Evolutionary conservation across 2,113 vertebrate genomes (phyloP).

Genomic region (Percopsis transmontana): DNA sequence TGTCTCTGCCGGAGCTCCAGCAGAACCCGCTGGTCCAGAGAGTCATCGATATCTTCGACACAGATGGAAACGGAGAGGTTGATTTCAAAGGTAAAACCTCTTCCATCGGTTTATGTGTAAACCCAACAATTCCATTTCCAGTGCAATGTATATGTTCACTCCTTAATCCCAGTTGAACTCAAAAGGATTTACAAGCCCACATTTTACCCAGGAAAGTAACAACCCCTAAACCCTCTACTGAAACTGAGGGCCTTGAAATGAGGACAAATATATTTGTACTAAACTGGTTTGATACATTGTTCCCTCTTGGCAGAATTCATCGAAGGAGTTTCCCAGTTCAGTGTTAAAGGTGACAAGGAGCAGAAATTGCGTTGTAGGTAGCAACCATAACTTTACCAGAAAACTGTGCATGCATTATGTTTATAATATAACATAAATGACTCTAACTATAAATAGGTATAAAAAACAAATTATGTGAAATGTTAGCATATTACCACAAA

Average conservation of each 20-base stretch:
- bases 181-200: too few relatives aligned
- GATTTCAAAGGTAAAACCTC: conserved; percentile 91
- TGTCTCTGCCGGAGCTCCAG: conserved; percentile 93
- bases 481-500: too few relatives aligned
- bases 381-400: conserved; percentile 6
- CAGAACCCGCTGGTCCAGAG: conserved; percentile 94
- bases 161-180: too few relatives aligned
- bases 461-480: too few relatives aligned
- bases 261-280: too few relatives aligned
- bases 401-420: background rate
- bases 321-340: conserved; percentile 92
- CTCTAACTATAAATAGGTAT: too few relatives aligned
- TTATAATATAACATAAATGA: background rate
- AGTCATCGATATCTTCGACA: conserved; percentile 97
- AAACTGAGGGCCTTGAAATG: too few relatives aligned
- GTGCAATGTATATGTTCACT: too few relatives aligned
- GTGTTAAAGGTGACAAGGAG: conserved; percentile 93
- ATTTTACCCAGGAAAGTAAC: too few relatives aligned
- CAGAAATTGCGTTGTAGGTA: conserved; percentile 93
- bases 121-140: background rate
- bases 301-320: conserved; percentile 83
- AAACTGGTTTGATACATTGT: too few relatives aligned
- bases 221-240: too few relatives aligned
- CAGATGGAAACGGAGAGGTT: conserved; percentile 94
- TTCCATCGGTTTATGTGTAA: background rate